Base-by-base conservation (phyloP, 2,113 vertebrate species). In the Pelobates fuscus region DNA sequence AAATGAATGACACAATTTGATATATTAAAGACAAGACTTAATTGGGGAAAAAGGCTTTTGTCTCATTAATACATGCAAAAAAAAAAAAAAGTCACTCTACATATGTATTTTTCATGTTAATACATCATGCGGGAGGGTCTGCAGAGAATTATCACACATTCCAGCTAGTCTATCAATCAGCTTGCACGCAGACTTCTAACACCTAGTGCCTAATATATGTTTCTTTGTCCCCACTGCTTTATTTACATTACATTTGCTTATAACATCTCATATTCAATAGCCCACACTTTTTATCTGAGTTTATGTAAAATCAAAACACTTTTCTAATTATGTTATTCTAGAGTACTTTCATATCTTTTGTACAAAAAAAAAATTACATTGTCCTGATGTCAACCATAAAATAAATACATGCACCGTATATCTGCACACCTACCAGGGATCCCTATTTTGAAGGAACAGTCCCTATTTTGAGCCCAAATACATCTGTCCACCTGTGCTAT, bases 31-130 rank as follows among this genome's bases (percentile, higher is more conserved):
- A n/a, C 17, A 17, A 18, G 44, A 37, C 32, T 37, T 62, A 32
- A 62, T 62, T 62, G 15, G 60, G 18, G 44, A 62, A 32, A 20
- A 15, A 12, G 17, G 17, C 30, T 62, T 27, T 62, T 18, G 18
- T n/a, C 60, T 62, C 60, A 62, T 62, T 62, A 62, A 17, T 14
- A 49, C 44, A 49, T 49, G 17, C 44, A 49, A 49, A 49, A 49
- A 49, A 2, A 12, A n/a, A n/a, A 41, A 41, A 49, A 2, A 12
- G 44, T 49, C 44, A 49, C 12, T 49, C 17, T 49, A 18, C 44
- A 49, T 49, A 49, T 49, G 44, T 49, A 49, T 49, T 49, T 49
- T 49, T 49, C 15, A 14, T 49, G 44, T 18, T 49, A 49, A 49
- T 49, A 49, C 44, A 49, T 49, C 44, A 49, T 49, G 44, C 44